These are phyloP conservation scores for Maniola hyperantus DNA, from an alignment of 2,888 invertebrate species.

Conservation along the genomic window DNA sequence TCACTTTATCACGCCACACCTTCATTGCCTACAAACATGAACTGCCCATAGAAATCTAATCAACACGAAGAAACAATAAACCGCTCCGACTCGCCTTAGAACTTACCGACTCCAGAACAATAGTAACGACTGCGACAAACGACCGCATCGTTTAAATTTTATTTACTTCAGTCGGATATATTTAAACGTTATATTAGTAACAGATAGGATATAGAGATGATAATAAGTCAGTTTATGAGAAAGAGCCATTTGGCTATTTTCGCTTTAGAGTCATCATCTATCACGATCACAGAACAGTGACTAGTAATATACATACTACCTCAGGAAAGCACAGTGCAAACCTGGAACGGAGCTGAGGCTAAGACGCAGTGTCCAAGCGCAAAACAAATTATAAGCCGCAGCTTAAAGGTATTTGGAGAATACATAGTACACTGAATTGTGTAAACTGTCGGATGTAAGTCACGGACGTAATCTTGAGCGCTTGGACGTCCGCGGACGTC, in stretches of 20 bases:
- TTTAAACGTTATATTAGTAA: background rate
- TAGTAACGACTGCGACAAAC: conserved; percentile 56
- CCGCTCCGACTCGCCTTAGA: conserved; percentile 31
- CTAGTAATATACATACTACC: background rate
- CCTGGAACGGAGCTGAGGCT: background rate
- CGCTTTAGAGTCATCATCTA: background rate
- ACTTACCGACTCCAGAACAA: conserved; percentile 39
- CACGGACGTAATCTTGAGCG: too few relatives aligned
- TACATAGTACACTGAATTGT: too few relatives aligned
- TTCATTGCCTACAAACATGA: conserved; percentile 14
- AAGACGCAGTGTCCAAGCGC: too few relatives aligned
- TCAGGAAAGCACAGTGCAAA: background rate
- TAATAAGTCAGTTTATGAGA: background rate
- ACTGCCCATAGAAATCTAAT: conserved; percentile 38
- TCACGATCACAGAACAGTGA: too few relatives aligned
- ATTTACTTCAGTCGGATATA: conserved; percentile 50
- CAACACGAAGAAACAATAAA: conserved; percentile 40
- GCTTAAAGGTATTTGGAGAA: too few relatives aligned
- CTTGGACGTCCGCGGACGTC: too few relatives aligned
- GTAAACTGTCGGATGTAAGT: too few relatives aligned
- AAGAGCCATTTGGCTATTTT: background rate
- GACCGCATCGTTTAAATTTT: conserved; percentile 69
- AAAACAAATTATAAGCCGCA: too few relatives aligned
- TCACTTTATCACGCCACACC: background rate
- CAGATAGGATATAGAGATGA: background rate